Conservation (phyloP, 2,797 vertebrate species). For the Enteromius unitaeniatus region DNA sequence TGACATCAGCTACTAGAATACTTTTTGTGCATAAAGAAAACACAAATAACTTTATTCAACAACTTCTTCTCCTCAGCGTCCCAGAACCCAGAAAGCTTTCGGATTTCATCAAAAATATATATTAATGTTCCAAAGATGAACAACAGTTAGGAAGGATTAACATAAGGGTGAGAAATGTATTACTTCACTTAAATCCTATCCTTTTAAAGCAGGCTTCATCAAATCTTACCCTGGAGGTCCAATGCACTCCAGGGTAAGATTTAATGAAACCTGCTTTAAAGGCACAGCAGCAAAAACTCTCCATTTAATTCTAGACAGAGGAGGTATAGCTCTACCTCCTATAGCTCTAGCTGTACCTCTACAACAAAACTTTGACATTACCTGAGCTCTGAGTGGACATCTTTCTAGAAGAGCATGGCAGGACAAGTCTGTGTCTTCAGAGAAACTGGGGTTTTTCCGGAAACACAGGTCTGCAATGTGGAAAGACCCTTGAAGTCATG, state of each 20-base stretch:
- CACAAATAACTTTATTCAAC: not conserved
- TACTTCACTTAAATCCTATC: not conserved
- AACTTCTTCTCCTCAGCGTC: not conserved
- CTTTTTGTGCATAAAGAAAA: not conserved
- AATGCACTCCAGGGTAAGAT: no score
- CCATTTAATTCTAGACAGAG: not conserved
- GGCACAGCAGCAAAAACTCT: not conserved
- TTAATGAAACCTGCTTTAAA: not conserved
- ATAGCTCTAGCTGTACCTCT: no score
- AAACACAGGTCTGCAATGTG: slow-evolving; percentile 78
- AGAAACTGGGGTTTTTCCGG: slow-evolving; percentile 80
- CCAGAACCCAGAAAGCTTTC: not conserved
- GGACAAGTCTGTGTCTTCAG: slow-evolving; percentile 87
- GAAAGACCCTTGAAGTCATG: slow-evolving; percentile 28
- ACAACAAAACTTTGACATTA: slow-evolving; percentile 63
- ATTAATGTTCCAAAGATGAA: not conserved
- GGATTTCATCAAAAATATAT: not conserved
- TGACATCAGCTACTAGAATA: not conserved
- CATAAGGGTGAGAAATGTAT: not conserved
- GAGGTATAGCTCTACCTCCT: no score
- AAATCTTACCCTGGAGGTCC: no score
- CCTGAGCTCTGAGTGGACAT: slow-evolving; percentile 86
- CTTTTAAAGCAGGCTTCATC: not conserved
- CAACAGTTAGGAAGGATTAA: not conserved
- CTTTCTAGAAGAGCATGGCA: slow-evolving; percentile 85